Conservation (phyloP, 2,888 invertebrate species). For the Rhagonycha fulva region DNA sequence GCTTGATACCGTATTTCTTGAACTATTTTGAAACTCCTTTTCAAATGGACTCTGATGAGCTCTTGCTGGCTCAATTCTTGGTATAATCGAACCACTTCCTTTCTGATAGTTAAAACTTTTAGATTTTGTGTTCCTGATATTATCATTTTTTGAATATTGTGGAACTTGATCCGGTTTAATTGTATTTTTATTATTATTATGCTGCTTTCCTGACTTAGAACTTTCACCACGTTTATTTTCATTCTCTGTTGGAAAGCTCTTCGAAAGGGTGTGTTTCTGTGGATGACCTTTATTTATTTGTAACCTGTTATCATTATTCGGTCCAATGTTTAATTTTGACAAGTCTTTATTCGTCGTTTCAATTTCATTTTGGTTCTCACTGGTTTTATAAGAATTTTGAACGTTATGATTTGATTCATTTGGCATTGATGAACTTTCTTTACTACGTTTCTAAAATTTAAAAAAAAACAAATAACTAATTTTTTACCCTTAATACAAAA, state of each 20-base stretch:
- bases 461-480: not conserved
- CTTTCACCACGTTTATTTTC: not conserved
- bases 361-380: not conserved
- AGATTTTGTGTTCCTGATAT: not conserved
- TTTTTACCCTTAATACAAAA: not conserved
- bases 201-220: not conserved
- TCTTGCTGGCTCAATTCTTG: not conserved
- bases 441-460: not conserved
- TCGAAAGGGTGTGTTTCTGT: not conserved
- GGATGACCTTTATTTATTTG: not conserved
- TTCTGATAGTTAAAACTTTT: not conserved
- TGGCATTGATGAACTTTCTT: not conserved
- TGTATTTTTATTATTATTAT: not conserved
- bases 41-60: not conserved
- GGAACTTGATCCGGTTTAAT: not conserved
- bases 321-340: not conserved
- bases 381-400: not conserved
- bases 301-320: not conserved
- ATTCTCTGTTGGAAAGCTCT: fast-evolving
- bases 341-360: not conserved
- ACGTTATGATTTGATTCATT: not conserved
- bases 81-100: not conserved
- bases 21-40: not conserved
- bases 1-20: not conserved
- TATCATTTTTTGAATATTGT: not conserved